Evolutionary conservation across 2,888 invertebrate genomes (phyloP), one percentile per base, ranked within the genome.

Genomic region (Ctena decussata): DNA sequence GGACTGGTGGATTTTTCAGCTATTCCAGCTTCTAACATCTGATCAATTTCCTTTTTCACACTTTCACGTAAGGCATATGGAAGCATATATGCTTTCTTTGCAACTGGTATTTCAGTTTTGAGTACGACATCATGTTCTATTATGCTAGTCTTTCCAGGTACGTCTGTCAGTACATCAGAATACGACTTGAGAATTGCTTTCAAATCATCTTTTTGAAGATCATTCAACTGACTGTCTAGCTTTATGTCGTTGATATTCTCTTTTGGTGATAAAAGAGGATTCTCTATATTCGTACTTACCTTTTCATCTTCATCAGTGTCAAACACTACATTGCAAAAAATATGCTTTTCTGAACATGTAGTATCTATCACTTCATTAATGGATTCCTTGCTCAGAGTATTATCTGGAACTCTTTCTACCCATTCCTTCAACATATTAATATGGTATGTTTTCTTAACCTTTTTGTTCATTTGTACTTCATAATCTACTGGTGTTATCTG

Each of bases 1-100:
- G 71, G 77, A 71, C 81, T 71, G n/a, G 27, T 53, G 30, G 75
- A 74, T 24, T 76, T 81, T 11, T 74, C 71, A 15, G 77, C 77
- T 24, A 82, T 75, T 27, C 75, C 75, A 21, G 39, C 39, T 8
- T 74, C 41, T 5, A 78, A 8, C 74, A 77, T 81, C 5, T 53
- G 8, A 18, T 53, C 12, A 53, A 53, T 53, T 21, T 72, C 77
- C 11, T 32, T 32, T 35, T 44, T 70, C 21, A 77, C 39, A 15
- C 53, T 53, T n/a, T 70, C 76, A 39, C 37, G 24, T 37, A 77
- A 21, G 18, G 80, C 70, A 53, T 80, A 37, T 0, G 76, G 76
- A 1, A 77, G 12, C 18, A n/a, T 46, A 30, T 81, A 72, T 41
- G 70, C 69, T 57, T 72, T 71, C 35, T 60, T 71, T n/a, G 30